Percentiles rank a stretch among this genome's conserved stretches.
Conservation (phyloP, 2,113 vertebrate genomes). For the Trinectes maculatus region DNA sequence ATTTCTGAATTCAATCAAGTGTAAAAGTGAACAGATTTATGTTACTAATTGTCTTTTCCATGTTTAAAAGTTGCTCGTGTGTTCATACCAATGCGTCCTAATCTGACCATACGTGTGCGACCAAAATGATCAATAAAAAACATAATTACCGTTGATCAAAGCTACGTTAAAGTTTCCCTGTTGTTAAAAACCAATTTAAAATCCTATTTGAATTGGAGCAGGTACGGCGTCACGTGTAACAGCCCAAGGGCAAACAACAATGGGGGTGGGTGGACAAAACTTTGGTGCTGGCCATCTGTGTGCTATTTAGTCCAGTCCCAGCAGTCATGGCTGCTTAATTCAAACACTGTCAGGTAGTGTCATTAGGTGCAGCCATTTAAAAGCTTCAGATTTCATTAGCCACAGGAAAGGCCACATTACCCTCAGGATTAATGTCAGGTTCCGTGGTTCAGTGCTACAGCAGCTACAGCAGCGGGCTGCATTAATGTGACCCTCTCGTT, state of each 20-base stretch:
- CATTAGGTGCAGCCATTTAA: slow-evolving; percentile 81
- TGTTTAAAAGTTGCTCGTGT: too few species aligned
- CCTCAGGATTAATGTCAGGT: slow-evolving; percentile 84
- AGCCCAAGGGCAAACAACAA: slow-evolving; percentile 65
- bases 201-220: slow-evolving; percentile 57
- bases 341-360: slow-evolving; percentile 81
- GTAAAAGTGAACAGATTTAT: too few species aligned
- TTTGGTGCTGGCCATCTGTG: slow-evolving; percentile 81
- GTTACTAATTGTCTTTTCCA: too few species aligned
- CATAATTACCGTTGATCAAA: background rate
- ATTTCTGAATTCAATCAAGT: too few species aligned
- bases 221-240: slow-evolving; percentile 58
- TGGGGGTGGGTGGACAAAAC: slow-evolving; percentile 63
- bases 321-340: slow-evolving; percentile 81
- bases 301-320: slow-evolving; percentile 81
- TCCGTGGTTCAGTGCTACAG: slow-evolving; percentile 70
- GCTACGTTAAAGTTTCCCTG: slow-evolving; percentile 25
- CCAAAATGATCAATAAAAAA: background rate
- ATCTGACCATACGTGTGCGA: background rate
- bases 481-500: slow-evolving; percentile 74
- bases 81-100: too few species aligned
- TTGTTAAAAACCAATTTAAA: slow-evolving; percentile 28
- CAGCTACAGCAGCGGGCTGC: slow-evolving; percentile 51
- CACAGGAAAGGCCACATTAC: slow-evolving; percentile 83
- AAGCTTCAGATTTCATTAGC: slow-evolving; percentile 84